Percentiles rank a stretch among this genome's conserved stretches.
phyloP scores from a whole-genome alignment of 2,888 invertebrate species.

The Scotopteryx bipunctaria region DNA sequence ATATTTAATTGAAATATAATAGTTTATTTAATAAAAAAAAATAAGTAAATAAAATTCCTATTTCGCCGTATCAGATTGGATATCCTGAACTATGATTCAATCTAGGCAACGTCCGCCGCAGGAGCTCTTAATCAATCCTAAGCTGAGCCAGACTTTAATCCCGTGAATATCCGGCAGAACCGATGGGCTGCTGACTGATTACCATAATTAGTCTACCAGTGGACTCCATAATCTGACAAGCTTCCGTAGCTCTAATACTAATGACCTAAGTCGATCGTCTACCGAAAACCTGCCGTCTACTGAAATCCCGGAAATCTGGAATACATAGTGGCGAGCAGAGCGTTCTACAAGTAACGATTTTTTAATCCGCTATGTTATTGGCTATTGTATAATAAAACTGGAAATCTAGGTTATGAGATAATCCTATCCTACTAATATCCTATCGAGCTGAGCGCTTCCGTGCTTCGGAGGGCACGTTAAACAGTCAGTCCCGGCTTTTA shows the following conservation, averaged over 20 bases:
- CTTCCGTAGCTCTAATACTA: constrained; percentile 19
- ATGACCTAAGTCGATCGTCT: constrained; percentile 25
- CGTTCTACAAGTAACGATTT: too few relatives aligned
- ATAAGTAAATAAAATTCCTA: too few relatives aligned
- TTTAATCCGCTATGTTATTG: too few relatives aligned
- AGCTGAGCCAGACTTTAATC: constrained; percentile 29
- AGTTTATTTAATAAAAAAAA: too few relatives aligned
- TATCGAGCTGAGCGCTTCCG: too few relatives aligned
- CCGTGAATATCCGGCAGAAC: constrained; percentile 25
- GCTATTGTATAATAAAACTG: too few relatives aligned
- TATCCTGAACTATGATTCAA: not conserved
- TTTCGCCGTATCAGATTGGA: too few relatives aligned
- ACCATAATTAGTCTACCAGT: constrained; percentile 34
- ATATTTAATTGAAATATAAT: too few relatives aligned
- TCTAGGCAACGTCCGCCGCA: constrained; percentile 2
- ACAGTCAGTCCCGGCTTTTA: too few relatives aligned
- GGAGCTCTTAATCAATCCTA: constrained; percentile 29
- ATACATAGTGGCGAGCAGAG: not conserved
- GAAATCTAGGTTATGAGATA: too few relatives aligned
- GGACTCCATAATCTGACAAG: constrained; percentile 29
- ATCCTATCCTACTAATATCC: too few relatives aligned
- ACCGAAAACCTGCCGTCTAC: not conserved
- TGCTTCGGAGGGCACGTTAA: too few relatives aligned
- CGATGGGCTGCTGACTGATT: constrained; percentile 36
- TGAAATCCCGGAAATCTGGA: not conserved